A percentile compares a stretch with the other conserved stretches of the same genome.
Conservation (phyloP, 2,888 invertebrate species). For the Parnassius apollo region DNA sequence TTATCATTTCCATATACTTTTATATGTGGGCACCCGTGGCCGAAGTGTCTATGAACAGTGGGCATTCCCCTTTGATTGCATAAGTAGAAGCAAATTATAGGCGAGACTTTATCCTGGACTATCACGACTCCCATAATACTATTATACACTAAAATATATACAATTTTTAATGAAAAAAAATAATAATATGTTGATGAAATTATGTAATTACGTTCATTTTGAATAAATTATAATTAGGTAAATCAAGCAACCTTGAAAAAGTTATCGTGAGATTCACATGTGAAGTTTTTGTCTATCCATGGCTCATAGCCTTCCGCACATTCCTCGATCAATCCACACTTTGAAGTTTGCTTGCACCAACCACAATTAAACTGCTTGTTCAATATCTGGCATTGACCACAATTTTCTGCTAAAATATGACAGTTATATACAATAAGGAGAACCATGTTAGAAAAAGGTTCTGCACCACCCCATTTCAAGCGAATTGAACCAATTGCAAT, state of each 20-base stretch:
- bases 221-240: too few species aligned
- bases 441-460: constrained; percentile 45
- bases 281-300: constrained; percentile 32
- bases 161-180: too few species aligned
- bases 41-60: too few species aligned
- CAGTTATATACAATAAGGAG: constrained; percentile 44
- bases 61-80: too few species aligned
- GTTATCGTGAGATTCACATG: constrained; percentile 2
- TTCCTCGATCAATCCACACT: constrained; percentile 39
- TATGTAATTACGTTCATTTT: too few species aligned
- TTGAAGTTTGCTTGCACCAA: constrained; percentile 38
- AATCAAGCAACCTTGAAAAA: not conserved
- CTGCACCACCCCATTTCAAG: constrained; percentile 44
- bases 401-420: constrained; percentile 34
- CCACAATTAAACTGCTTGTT: constrained; percentile 40
- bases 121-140: too few species aligned
- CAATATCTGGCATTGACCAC: constrained; percentile 36
- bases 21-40: too few species aligned
- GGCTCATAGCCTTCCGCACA: constrained; percentile 34
- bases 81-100: too few species aligned
- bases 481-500: constrained; percentile 36
- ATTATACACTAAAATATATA: too few species aligned
- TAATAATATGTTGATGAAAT: too few species aligned
- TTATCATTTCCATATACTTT: too few species aligned
- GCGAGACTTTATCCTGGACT: too few species aligned